Evolutionary conservation across 2,888 invertebrate genomes (phyloP).

Genomic region (Archips crataeganus): DNA sequence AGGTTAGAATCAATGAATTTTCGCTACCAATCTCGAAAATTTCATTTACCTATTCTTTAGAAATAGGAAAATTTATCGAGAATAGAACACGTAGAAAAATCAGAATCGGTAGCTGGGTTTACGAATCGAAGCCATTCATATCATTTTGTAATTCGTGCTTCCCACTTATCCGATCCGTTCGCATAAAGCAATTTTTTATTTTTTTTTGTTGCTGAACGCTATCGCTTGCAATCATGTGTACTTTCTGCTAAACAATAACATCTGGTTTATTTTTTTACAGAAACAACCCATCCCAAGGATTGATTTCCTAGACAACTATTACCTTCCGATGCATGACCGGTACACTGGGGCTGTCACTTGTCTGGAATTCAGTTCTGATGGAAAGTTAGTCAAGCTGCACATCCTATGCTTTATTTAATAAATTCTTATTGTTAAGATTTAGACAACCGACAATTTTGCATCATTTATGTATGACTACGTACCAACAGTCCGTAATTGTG

Average conservation of each 20-base stretch:
- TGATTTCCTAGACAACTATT: conserved; percentile 87
- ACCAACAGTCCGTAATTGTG: not conserved
- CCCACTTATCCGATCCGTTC: too few relatives aligned
- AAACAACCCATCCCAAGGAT: conserved; percentile 74
- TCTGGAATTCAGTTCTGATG: conserved; percentile 87
- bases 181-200: too few relatives aligned
- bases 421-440: not conserved
- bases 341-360: conserved; percentile 88
- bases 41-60: too few relatives aligned
- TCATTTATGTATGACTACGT: not conserved
- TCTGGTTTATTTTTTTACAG: conserved; percentile 51
- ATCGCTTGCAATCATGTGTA: not conserved
- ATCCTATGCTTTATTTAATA: not conserved
- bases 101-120: too few relatives aligned
- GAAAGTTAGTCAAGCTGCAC: conserved; percentile 69
- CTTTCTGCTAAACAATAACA: not conserved
- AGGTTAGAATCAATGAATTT: conserved; percentile 55
- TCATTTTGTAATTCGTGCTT: too few relatives aligned
- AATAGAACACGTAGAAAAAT: too few relatives aligned
- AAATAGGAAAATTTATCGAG: too few relatives aligned
- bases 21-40: too few relatives aligned
- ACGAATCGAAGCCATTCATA: too few relatives aligned
- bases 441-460: not conserved
- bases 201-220: too few relatives aligned
- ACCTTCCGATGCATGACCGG: conserved; percentile 91